phyloP scores from a whole-genome alignment of 2,113 vertebrate genomes.

The Mesocricetus auratus region DNA sequence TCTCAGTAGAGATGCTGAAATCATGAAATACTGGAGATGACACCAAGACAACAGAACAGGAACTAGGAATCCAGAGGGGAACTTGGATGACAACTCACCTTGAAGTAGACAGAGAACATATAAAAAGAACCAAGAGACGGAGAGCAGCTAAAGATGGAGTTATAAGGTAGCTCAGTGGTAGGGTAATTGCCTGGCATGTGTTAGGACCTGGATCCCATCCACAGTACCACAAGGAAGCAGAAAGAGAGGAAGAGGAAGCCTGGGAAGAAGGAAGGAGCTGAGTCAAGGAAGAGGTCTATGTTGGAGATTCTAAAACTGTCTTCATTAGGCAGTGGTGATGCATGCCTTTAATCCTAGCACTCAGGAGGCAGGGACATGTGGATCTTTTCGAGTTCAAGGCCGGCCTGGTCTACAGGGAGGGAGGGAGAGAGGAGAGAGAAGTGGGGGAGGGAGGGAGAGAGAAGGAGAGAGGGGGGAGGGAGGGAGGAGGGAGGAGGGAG shows the following conservation, averaged over 20 bases:
- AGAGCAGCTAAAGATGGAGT: not conserved
- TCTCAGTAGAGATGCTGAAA: not conserved
- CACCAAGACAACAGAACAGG: not conserved
- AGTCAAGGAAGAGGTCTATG: not conserved
- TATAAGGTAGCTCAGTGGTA: not conserved
- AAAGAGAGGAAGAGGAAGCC: not conserved
- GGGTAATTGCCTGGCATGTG: not conserved
- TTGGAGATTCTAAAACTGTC: not conserved
- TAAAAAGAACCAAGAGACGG: not conserved
- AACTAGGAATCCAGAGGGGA: not conserved
- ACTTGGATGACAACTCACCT: not conserved
- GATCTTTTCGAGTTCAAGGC: too few relatives aligned
- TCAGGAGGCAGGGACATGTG: too few relatives aligned
- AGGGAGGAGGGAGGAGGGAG: too few relatives aligned
- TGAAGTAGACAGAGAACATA: too few relatives aligned
- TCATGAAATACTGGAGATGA: not conserved
- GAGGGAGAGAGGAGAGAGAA: too few relatives aligned
- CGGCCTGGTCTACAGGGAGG: too few relatives aligned
- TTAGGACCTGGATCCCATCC: not conserved
- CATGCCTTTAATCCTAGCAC: too few relatives aligned
- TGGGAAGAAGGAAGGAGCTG: not conserved
- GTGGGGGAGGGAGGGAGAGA: too few relatives aligned
- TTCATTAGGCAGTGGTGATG: not conserved
- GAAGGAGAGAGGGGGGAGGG: too few relatives aligned
- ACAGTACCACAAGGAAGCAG: too few relatives aligned